Conservation (phyloP, 2,113 vertebrate genomes). For the Cairina moschata region DNA sequence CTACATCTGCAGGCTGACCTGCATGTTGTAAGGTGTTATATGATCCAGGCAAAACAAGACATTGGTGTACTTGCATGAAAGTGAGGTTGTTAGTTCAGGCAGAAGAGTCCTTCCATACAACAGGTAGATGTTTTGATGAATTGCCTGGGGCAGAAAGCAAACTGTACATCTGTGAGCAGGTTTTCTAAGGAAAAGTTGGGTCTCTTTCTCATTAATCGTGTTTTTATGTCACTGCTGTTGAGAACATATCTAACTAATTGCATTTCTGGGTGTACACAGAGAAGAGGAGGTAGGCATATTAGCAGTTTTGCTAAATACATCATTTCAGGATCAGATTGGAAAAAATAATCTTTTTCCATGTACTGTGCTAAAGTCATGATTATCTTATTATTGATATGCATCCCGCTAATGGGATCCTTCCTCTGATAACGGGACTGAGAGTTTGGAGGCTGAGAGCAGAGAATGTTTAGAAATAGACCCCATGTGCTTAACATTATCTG, state of each 20-base stretch:
- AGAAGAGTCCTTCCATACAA: not conserved
- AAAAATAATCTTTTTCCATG: constrained; percentile 75
- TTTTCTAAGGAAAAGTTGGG: constrained; percentile 79
- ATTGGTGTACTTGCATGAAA: constrained; percentile 67
- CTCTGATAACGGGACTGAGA: constrained; percentile 48
- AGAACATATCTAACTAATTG: constrained; percentile 71
- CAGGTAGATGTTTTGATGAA: constrained; percentile 50
- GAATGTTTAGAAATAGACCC: constrained; percentile 64
- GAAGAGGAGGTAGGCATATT: constrained; percentile 80
- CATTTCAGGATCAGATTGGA: constrained; percentile 71
- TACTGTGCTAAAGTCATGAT: constrained; percentile 81
- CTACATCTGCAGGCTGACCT: accelerated
- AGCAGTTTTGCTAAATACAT: constrained; percentile 78
- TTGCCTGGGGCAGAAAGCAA: constrained; percentile 39
- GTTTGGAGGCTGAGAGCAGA: constrained; percentile 56
- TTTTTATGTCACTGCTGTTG: constrained; percentile 71
- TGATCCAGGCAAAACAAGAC: constrained; percentile 71
- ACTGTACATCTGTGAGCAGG: constrained; percentile 39
- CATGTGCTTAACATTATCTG: constrained; percentile 51
- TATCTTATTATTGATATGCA: constrained; percentile 68
- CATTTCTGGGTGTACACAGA: constrained; percentile 75
- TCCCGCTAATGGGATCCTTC: constrained; percentile 76
- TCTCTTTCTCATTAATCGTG: constrained; percentile 75
- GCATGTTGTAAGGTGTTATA: constrained; percentile 66
- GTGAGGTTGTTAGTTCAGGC: not conserved